Base-by-base conservation (phyloP, 1,140 invertebrate genomes). In the Semibalanus balanoides region DNA sequence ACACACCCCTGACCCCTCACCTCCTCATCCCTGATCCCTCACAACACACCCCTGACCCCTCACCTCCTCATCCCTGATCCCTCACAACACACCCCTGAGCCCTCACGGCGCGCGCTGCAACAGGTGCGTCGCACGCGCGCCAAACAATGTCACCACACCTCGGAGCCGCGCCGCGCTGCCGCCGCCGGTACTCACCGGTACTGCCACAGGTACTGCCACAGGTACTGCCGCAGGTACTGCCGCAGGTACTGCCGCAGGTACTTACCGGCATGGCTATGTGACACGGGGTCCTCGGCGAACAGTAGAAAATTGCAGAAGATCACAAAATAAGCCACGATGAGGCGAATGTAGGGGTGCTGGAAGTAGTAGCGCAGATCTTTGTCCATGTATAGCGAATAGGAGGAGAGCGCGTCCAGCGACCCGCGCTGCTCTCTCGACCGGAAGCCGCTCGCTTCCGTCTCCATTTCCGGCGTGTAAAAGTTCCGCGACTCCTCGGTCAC, bases 221-320 rank as follows among this genome's bases (percentile, higher is more conserved):
- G 5, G 17, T 17, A 40, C 35, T 7, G 17, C 5, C 35, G 17
- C 35, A 40, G 5, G 17, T 17, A 40, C 5, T 17, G 17, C 35
- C 35, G 5, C 35, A 40, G 17, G 5, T 17, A 40, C 35, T 17
- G 5, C 35, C 5, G 35, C 35, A 17, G 17, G 5, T 25, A 75
- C 80, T 79, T 76, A 82, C 82, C 82, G 75, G 82, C 84, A 72
- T 84, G 81, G 78, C 86, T 87, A 81, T 88, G 87, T 0, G 86
- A 86, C 25, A 88, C 84, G n/a, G 87, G 87, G 80, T 88, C 87
- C 78, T 88, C 87, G 29, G 87, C 87, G 81, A 88, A 88, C 22
- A 88, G 84, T 30, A 87, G 81, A 79, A 88, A 87, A 81, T 88
- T 87, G 79, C 86, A 87, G 79, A 88, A 85, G 30, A 86, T 86